Base-by-base conservation (phyloP, 2,888 invertebrate species). In the Holacanthella duospinosa region DNA sequence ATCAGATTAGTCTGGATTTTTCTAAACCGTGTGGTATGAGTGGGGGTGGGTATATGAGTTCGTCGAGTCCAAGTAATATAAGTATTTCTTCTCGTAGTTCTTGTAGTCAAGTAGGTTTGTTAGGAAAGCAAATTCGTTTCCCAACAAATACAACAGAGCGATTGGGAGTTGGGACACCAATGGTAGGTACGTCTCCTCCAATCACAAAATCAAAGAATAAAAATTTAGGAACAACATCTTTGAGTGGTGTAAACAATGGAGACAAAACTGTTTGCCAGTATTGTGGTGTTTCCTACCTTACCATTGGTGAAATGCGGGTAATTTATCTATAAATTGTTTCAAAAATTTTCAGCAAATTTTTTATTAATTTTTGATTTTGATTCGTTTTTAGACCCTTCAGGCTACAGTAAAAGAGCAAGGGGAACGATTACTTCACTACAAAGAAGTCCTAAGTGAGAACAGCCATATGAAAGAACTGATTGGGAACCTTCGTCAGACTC, bases 251-350 rank as follows among this genome's bases (percentile, higher is more conserved):
- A 4, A 27, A 12, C 1, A 21, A 36, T 24, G 4, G 29, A 2
- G 62, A 62, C 44, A 64, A 64, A n/a, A 60, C 64, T n/a, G 54
- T 60, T 4, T 65, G 65, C 57, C 62, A 65, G n/a, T 62, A 63
- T 27, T 65, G 65, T 29, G 65, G 65, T 3, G 56, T 62, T 2
- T 65, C 65, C 16, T 65, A 65, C 27, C 27, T 65, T 19, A 60
- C 65, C 1, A 62, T 62, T 27, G 59, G 55, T 24, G 65, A 62
- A 26, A 62, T 60, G 56, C 44, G 62, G 3, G 60, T 44, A 59
- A 44, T 21, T 36, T n/a, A 28, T 58, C 26, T 55, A 24, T 9
- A 27, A 3, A 6, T 9, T 16, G 16, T 9, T 36, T 6, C 16
- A 9, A 29, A 57, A 57, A 2, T 4, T 16, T 29, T 4, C n/a